Evolutionary conservation across 2,888 invertebrate genomes (phyloP).

Genomic region (Cepaea hortensis): DNA sequence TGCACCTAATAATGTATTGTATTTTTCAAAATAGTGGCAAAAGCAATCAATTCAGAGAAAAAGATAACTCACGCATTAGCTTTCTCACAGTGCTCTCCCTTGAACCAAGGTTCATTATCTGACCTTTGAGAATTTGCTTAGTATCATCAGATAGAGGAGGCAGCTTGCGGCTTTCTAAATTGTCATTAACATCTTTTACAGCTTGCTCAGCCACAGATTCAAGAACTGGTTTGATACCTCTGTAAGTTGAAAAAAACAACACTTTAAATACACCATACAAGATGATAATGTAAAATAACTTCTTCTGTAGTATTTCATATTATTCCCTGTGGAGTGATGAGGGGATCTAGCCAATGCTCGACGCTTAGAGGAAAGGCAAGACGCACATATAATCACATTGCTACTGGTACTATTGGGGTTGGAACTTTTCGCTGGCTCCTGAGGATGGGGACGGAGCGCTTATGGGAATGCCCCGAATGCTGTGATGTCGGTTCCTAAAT

Average conservation of each 20-base stretch:
- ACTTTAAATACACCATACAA: not conserved
- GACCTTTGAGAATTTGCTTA: constrained; percentile 82
- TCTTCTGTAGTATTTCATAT: no score
- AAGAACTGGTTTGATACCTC: constrained; percentile 55
- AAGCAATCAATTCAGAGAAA: not conserved
- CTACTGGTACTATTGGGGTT: no score
- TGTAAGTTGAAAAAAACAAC: not conserved
- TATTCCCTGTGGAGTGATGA: no score
- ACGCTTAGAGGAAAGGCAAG: no score
- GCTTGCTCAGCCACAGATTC: constrained; percentile 83
- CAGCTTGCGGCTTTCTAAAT: constrained; percentile 81
- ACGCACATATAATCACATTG: no score
- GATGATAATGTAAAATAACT: not conserved
- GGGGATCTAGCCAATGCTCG: no score
- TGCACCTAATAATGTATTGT: not conserved
- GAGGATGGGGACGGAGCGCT: no score
- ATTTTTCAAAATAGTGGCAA: not conserved
- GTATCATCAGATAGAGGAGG: constrained; percentile 80
- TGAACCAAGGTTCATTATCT: constrained; percentile 79
- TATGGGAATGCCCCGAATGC: no score
- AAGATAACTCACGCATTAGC: constrained; percentile 84
- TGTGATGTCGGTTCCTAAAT: no score
- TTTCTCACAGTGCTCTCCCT: constrained; percentile 85
- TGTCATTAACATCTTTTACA: constrained; percentile 83
- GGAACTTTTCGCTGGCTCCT: no score